phyloP scores from a whole-genome alignment of 1,140 invertebrate species.

The Magallana angulata region DNA sequence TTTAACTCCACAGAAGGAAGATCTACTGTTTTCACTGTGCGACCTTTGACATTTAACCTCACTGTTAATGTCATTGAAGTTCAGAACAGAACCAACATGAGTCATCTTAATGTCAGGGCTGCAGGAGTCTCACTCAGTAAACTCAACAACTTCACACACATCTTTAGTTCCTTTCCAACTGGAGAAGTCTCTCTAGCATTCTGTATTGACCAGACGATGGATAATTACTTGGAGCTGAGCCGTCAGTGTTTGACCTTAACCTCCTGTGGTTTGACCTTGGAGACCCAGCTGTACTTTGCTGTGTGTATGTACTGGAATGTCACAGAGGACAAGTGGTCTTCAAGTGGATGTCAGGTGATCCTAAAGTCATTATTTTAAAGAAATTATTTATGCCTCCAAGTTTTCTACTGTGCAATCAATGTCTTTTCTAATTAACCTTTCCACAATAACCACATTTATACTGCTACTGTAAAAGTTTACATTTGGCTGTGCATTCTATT shows the following conservation, averaged over 20 bases:
- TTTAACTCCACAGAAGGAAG: neutral
- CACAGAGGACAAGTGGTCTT: neutral
- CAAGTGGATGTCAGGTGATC: conserved; percentile 41
- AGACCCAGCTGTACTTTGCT: conserved; percentile 27
- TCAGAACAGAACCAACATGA: neutral
- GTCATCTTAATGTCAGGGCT: neutral
- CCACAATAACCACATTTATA: too few relatives aligned
- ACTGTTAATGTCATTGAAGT: neutral
- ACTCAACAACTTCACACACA: neutral
- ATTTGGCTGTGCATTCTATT: too few relatives aligned
- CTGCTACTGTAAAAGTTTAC: too few relatives aligned
- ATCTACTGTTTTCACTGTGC: neutral
- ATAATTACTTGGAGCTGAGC: neutral
- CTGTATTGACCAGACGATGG: neutral
- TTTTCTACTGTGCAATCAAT: neutral
- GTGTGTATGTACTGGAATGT: conserved; percentile 46
- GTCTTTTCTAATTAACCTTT: too few relatives aligned
- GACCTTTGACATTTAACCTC: neutral
- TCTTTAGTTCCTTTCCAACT: conserved; percentile 7
- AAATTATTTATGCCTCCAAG: too few relatives aligned
- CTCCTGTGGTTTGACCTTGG: conserved; percentile 2
- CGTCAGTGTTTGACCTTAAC: neutral
- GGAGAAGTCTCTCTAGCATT: neutral
- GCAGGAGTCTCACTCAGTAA: neutral
- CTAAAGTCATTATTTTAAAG: neutral